phyloP scores from a whole-genome alignment of 2,888 invertebrate species.

The Chloroclystis v-ata region DNA sequence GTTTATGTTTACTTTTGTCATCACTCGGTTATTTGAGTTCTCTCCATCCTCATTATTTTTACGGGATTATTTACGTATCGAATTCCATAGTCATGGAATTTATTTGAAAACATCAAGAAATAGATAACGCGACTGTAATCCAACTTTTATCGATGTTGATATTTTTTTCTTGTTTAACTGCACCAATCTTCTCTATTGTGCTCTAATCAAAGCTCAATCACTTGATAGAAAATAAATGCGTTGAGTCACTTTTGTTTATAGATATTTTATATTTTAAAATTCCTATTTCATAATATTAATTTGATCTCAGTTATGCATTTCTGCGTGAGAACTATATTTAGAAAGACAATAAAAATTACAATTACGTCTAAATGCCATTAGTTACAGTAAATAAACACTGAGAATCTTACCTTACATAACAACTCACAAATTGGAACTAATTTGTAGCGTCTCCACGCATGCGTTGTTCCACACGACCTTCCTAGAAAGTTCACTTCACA shows the following conservation, averaged over 20 bases:
- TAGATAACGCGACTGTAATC: no score
- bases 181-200: slow-evolving; percentile 24
- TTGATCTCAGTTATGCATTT: no score
- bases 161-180: slow-evolving; percentile 13
- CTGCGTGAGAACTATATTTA: neutral
- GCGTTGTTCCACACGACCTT: slow-evolving; percentile 51
- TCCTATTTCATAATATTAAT: no score
- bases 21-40: no score
- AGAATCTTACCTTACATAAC: slow-evolving; percentile 2
- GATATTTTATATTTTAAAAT: no score
- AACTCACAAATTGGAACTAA: slow-evolving; percentile 4
- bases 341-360: neutral
- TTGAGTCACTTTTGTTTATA: no score
- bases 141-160: no score
- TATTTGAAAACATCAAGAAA: no score
- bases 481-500: slow-evolving; percentile 58
- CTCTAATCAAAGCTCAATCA: slow-evolving; percentile 21
- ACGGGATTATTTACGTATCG: no score
- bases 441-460: slow-evolving; percentile 23
- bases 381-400: neutral
- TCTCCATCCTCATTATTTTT: no score
- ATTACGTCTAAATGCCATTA: neutral
- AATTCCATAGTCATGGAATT: no score
- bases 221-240: slow-evolving; percentile 8
- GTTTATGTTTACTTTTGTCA: no score